These are phyloP conservation scores for Mellivora capensis DNA, from an alignment of 2,113 vertebrate species.

Conservation along the genomic window DNA sequence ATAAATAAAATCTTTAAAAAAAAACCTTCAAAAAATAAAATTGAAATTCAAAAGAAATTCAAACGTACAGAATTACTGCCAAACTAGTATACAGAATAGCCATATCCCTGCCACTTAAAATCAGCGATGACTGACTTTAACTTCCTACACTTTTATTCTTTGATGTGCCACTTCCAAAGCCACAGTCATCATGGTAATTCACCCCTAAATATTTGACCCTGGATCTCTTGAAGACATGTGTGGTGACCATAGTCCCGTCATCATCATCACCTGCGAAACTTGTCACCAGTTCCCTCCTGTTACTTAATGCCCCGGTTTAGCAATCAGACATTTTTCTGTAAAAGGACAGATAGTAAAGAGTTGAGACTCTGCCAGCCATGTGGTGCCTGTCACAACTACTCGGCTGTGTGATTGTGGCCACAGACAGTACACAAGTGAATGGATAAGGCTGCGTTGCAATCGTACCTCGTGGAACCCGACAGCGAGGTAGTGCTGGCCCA, in stretches of 20 bases:
- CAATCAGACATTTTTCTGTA: background rate
- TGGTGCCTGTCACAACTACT: background rate
- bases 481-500: background rate
- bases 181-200: background rate
- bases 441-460: rapidly evolving
- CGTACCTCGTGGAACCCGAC: background rate
- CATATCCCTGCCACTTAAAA: background rate
- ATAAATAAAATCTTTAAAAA: no score
- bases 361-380: background rate
- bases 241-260: background rate
- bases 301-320: background rate
- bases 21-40: background rate
- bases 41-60: background rate
- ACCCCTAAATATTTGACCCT: background rate
- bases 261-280: background rate
- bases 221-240: background rate
- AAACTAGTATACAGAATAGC: background rate
- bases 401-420: background rate
- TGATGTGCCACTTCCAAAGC: background rate
- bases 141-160: background rate
- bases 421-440: background rate
- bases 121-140: background rate
- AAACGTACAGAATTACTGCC: background rate
- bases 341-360: background rate
- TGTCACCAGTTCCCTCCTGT: background rate